Evolutionary conservation across 2,888 invertebrate species (phyloP).

Genomic region (Agriopis aurantiaria): DNA sequence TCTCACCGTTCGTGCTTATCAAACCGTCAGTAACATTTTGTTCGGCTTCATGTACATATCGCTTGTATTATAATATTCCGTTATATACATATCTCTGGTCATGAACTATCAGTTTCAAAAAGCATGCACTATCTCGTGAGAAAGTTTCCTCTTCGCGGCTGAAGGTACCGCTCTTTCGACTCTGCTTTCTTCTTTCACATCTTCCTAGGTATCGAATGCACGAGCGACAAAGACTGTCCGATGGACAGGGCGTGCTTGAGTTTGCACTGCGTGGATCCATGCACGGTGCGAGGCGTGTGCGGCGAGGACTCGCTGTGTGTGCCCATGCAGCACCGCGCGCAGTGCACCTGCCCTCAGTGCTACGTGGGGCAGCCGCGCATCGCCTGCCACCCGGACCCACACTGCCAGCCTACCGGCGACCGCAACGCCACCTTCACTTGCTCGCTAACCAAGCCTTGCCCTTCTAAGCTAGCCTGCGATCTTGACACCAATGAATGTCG

Average conservation of each 20-base stretch:
- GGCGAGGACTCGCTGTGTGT: slow-evolving; percentile 96
- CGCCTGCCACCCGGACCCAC: slow-evolving; percentile 92
- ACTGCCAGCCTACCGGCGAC: slow-evolving; percentile 89
- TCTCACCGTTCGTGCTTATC: slow-evolving; percentile 87
- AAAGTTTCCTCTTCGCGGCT: slow-evolving; percentile 95
- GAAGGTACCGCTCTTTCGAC: slow-evolving; percentile 92
- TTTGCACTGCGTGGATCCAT: slow-evolving; percentile 96
- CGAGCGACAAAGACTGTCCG: slow-evolving; percentile 96
- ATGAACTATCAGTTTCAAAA: slow-evolving; percentile 86
- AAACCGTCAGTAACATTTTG: slow-evolving; percentile 84
- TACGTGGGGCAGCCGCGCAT: slow-evolving; percentile 93
- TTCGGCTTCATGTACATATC: slow-evolving; percentile 88
- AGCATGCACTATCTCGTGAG: slow-evolving; percentile 92
- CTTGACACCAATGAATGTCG: slow-evolving; percentile 89
- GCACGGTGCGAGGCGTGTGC: slow-evolving; percentile 94
- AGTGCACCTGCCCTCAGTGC: slow-evolving; percentile 95
- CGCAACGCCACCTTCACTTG: slow-evolving; percentile 88
- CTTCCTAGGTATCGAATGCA: slow-evolving; percentile 94
- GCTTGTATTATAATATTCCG: slow-evolving; percentile 86
- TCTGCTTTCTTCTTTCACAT: slow-evolving; percentile 87
- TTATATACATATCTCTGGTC: slow-evolving; percentile 83
- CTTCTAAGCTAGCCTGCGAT: slow-evolving; percentile 91
- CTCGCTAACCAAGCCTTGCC: slow-evolving; percentile 90
- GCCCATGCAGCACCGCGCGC: slow-evolving; percentile 93
- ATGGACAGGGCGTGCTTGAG: slow-evolving; percentile 96